Evolutionary conservation across 2,113 vertebrate genomes (phyloP).

Genomic region (Dermatemys mawii): DNA sequence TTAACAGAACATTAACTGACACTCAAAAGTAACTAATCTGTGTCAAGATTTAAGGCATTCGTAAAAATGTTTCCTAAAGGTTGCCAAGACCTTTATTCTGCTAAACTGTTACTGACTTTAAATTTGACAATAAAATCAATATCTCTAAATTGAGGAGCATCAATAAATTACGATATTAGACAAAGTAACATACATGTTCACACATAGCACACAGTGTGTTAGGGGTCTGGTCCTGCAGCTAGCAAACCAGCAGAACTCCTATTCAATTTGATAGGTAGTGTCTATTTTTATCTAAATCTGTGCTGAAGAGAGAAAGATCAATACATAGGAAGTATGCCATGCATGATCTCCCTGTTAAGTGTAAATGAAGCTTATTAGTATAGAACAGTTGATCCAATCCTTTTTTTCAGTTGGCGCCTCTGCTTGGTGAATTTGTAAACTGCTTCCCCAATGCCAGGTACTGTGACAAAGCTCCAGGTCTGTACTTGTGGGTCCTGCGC

Average conservation of each 20-base stretch:
- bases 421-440: background rate
- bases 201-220: background rate
- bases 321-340: background rate
- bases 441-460: background rate
- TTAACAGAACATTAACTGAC: slow-evolving; percentile 71
- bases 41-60: slow-evolving; percentile 48
- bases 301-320: background rate
- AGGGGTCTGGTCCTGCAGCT: background rate
- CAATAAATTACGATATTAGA: background rate
- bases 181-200: background rate
- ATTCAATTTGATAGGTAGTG: background rate
- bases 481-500: too few relatives aligned
- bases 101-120: background rate
- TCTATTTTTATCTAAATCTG: background rate
- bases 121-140: slow-evolving; percentile 4
- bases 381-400: background rate
- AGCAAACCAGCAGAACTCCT: background rate
- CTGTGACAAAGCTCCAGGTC: too few relatives aligned
- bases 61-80: slow-evolving; percentile 47
- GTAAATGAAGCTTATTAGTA: background rate
- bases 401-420: background rate
- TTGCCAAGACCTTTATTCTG: slow-evolving; percentile 15
- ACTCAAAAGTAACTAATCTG: slow-evolving; percentile 57
- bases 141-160: background rate
- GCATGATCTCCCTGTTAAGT: background rate